These are phyloP conservation scores for Priocnemis perturbator DNA, from an alignment of 2,888 invertebrate genomes.

Conservation along the genomic window DNA sequence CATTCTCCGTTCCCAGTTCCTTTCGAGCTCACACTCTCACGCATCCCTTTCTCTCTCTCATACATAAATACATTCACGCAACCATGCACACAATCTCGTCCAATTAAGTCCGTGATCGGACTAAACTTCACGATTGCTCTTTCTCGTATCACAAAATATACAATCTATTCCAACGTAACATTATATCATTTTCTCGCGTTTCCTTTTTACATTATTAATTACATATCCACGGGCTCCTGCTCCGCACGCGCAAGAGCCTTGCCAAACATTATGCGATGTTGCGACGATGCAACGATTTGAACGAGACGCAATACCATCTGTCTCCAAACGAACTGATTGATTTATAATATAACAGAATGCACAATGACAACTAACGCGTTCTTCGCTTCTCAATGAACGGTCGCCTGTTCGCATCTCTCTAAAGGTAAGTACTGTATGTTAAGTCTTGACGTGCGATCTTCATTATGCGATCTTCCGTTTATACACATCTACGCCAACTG, in stretches of 20 bases:
- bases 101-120: no score
- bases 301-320: conserved; percentile 11
- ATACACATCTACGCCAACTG: conserved; percentile 27
- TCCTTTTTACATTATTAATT: conserved; percentile 54
- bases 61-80: conserved; percentile 18
- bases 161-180: conserved; percentile 62
- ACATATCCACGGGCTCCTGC: conserved; percentile 31
- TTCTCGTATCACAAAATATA: conserved; percentile 72
- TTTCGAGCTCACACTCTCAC: conserved; percentile 16
- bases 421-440: conserved; percentile 14
- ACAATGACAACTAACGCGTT: conserved; percentile 5
- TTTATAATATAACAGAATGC: conserved; percentile 7
- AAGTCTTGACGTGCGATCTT: conserved; percentile 29
- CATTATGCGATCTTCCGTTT: conserved; percentile 14
- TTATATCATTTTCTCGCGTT: conserved; percentile 47
- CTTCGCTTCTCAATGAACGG: not conserved
- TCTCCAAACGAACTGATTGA: conserved; percentile 9
- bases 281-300: not conserved
- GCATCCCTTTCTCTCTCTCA: conserved; percentile 36
- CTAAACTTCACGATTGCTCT: conserved; percentile 9
- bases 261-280: conserved; percentile 5
- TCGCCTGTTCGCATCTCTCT: not conserved
- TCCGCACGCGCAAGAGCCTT: conserved; percentile 19
- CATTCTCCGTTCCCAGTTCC: conserved; percentile 24
- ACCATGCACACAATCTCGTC: conserved; percentile 7